These are phyloP conservation scores for Micrastur ruficollis DNA, from an alignment of 2,797 vertebrate genomes.

Conservation along the genomic window DNA sequence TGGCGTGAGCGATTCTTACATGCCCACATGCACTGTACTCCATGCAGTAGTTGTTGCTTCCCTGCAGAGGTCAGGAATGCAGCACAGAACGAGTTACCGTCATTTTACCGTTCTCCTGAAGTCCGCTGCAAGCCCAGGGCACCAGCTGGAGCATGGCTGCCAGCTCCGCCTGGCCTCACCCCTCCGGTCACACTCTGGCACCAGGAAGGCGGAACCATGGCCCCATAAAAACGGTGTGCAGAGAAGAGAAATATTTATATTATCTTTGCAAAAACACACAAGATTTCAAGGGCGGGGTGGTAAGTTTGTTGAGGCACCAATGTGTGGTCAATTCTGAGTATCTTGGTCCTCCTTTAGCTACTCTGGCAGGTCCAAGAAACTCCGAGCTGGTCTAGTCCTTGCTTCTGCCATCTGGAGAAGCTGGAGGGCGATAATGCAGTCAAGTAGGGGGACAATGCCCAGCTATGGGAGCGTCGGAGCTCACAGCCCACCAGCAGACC, in stretches of 20 bases:
- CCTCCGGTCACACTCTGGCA: not conserved
- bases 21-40: not conserved
- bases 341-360: not conserved
- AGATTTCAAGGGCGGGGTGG: accelerated
- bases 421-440: not conserved
- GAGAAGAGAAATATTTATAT: not conserved
- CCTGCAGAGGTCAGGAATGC: conserved; percentile 58
- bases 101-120: not conserved
- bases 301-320: not conserved
- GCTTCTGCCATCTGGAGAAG: not conserved
- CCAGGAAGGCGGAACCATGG: not conserved
- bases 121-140: not conserved
- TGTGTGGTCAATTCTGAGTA: accelerated
- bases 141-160: not conserved
- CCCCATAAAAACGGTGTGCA: accelerated
- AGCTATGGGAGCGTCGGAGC: not conserved
- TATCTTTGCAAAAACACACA: not conserved
- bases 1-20: not conserved
- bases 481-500: not conserved
- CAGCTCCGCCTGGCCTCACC: not conserved
- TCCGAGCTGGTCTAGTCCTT: not conserved
- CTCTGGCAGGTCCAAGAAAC: not conserved
- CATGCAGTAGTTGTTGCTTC: conserved; percentile 1
- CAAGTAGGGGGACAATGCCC: not conserved
- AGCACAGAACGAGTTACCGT: not conserved